Conservation (phyloP, 2,113 vertebrate species). For the Sceloporus tristichus region DNA sequence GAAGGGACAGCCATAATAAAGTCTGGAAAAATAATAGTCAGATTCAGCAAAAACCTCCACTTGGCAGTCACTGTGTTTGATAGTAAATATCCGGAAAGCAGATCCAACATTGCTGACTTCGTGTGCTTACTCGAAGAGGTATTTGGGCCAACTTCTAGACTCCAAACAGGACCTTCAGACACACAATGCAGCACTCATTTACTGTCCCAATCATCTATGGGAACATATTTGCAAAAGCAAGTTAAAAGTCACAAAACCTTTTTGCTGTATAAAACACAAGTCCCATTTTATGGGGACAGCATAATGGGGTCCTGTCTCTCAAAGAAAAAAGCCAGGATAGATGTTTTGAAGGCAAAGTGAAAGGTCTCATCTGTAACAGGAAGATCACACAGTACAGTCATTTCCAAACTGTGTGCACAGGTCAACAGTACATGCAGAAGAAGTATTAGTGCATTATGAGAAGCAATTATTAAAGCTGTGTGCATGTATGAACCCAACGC, state of each 20-base stretch:
- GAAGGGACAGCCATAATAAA: not conserved
- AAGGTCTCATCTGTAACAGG: not conserved
- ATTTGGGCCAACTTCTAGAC: not conserved
- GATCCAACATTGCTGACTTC: fast-evolving
- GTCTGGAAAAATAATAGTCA: not conserved
- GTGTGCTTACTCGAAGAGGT: not conserved
- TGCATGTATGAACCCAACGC: not conserved
- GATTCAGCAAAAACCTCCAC: not conserved
- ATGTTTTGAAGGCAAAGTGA: not conserved
- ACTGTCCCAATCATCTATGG: not conserved
- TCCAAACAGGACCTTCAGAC: not conserved
- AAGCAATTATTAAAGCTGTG: not conserved
- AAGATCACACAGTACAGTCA: not conserved
- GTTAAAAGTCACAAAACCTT: not conserved
- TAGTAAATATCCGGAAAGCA: not conserved
- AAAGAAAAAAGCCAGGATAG: not conserved
- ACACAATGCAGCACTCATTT: not conserved
- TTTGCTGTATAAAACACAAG: not conserved
- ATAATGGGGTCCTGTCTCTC: no score
- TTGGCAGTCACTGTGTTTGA: fast-evolving
- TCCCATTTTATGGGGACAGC: not conserved
- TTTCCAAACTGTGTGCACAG: not conserved
- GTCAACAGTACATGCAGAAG: not conserved
- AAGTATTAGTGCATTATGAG: no score
- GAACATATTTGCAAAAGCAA: no score